These are phyloP conservation scores for Nymphalis urticae DNA, from an alignment of 2,888 invertebrate genomes.

Conservation along the genomic window DNA sequence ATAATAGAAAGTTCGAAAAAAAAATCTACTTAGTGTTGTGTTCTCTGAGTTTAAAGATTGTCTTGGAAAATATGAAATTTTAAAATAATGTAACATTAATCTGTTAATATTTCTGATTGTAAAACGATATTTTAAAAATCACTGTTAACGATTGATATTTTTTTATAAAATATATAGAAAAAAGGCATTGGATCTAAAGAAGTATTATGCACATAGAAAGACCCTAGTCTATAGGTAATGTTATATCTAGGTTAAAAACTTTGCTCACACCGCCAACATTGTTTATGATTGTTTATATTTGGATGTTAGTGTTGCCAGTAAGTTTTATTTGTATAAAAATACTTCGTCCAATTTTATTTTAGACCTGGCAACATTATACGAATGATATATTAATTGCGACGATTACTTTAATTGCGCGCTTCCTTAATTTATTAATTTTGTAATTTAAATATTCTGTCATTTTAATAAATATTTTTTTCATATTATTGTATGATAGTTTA, in stretches of 20 bases:
- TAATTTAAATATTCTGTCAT: neutral
- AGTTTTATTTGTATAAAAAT: constrained; percentile 18
- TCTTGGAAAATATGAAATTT: neutral
- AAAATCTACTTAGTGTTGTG: no score
- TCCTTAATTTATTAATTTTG: constrained; percentile 44
- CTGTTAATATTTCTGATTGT: constrained; percentile 5
- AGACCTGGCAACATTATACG: constrained; percentile 42
- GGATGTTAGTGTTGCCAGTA: constrained; percentile 41
- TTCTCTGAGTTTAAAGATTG: neutral
- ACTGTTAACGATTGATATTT: constrained; percentile 61
- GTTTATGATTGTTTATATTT: constrained; percentile 39
- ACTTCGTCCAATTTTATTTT: constrained; percentile 2
- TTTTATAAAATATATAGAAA: constrained; percentile 54
- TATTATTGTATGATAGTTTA: constrained; percentile 41
- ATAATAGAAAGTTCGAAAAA: no score
- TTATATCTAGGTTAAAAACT: constrained; percentile 61
- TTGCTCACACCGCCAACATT: constrained; percentile 68
- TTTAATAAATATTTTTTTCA: constrained; percentile 32
- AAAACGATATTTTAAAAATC: constrained; percentile 42
- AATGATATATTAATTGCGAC: no score
- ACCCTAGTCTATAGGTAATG: constrained; percentile 74
- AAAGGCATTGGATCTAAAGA: constrained; percentile 43
- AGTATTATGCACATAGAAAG: constrained; percentile 66
- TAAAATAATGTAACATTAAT: neutral
- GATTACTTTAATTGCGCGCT: constrained; percentile 46